A percentile compares a stretch with the other conserved stretches of the same genome.
Conservation (phyloP, 2,797 vertebrate species). For the Trichosurus vulpecula region DNA sequence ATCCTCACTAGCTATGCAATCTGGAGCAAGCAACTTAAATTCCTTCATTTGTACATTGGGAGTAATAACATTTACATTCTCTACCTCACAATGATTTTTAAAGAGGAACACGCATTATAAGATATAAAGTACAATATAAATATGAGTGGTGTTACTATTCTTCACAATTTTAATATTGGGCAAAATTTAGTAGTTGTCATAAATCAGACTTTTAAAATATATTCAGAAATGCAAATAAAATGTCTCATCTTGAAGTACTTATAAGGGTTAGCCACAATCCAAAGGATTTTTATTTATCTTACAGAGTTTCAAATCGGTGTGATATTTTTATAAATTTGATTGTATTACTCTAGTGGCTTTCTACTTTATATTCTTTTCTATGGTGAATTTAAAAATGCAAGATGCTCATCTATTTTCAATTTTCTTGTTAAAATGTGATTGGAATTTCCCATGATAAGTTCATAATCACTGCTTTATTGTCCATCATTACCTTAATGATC, state of each 20-base stretch:
- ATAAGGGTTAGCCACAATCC: background rate
- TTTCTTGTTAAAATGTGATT: slow-evolving; percentile 52
- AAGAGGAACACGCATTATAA: background rate
- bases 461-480: slow-evolving; percentile 60
- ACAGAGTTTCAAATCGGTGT: background rate
- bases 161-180: background rate
- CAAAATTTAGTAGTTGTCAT: background rate
- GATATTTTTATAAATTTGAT: slow-evolving; percentile 20
- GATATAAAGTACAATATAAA: background rate
- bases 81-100: background rate
- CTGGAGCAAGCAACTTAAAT: too few relatives aligned
- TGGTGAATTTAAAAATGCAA: slow-evolving; percentile 37
- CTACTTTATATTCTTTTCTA: slow-evolving; percentile 26
- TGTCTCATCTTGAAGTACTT: background rate
- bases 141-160: background rate
- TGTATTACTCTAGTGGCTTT: slow-evolving; percentile 19
- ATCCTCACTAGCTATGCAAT: too few relatives aligned
- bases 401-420: slow-evolving; percentile 50
- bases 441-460: slow-evolving; percentile 47
- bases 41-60: too few relatives aligned
- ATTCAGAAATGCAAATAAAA: slow-evolving; percentile 25
- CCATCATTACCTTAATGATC: slow-evolving; percentile 8
- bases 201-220: slow-evolving; percentile 15
- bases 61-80: too few relatives aligned
- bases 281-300: slow-evolving; percentile 24